phyloP scores from a whole-genome alignment of 2,113 vertebrate genomes.

The Synchiropus splendidus region DNA sequence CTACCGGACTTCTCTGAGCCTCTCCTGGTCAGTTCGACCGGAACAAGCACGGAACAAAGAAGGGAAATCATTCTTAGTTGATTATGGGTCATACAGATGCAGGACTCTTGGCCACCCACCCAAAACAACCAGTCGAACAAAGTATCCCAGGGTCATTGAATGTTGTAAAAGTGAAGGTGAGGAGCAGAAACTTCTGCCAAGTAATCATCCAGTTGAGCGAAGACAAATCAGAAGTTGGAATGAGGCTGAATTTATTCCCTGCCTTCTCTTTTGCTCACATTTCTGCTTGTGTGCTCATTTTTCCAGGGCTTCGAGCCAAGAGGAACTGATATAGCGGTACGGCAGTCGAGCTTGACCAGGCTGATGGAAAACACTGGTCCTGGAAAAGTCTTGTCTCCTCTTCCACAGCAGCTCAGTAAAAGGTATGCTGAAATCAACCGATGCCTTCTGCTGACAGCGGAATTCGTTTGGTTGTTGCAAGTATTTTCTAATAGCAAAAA shows the following conservation, averaged over 20 bases:
- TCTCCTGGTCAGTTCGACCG: constrained; percentile 71
- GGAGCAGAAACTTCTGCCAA: no score
- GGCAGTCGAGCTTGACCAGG: constrained; percentile 75
- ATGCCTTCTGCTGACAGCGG: background rate
- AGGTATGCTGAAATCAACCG: constrained; percentile 42
- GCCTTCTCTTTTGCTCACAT: constrained; percentile 22
- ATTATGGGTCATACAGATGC: no score
- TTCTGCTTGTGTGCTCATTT: constrained; percentile 5
- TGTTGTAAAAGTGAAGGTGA: no score
- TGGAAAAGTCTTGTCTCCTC: constrained; percentile 73
- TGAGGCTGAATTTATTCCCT: no score
- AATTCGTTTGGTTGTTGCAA: background rate
- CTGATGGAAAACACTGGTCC: constrained; percentile 80
- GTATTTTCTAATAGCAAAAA: background rate
- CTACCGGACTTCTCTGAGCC: constrained; percentile 91
- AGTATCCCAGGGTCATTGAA: no score
- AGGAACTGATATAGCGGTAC: constrained; percentile 82
- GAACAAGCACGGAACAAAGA: no score
- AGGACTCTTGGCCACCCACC: no score
- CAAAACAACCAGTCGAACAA: no score
- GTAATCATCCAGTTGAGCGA: no score
- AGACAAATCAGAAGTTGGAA: no score
- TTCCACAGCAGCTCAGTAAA: constrained; percentile 64
- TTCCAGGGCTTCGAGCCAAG: constrained; percentile 87
- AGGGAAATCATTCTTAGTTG: no score